Conservation (phyloP, 2,113 vertebrate species). For the Odontophorus gujanensis region DNA sequence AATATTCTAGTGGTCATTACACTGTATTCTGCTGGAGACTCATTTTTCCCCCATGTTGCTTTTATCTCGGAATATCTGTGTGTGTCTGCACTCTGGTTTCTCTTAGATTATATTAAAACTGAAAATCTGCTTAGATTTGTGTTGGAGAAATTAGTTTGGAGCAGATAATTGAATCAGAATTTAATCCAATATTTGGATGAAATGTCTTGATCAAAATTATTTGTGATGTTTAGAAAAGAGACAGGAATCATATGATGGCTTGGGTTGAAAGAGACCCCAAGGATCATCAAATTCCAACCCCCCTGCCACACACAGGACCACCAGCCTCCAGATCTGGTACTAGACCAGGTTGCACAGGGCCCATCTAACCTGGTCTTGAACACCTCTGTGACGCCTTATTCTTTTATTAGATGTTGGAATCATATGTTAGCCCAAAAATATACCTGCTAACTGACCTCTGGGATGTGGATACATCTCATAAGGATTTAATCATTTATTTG, state of each 20-base stretch:
- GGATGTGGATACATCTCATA: background rate
- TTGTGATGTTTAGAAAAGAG: background rate
- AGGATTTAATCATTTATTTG: constrained; percentile 27
- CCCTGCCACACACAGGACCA: too few species aligned
- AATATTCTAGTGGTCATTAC: background rate
- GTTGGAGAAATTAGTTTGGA: background rate
- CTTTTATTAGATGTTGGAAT: background rate
- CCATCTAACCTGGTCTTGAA: too few species aligned
- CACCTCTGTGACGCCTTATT: background rate
- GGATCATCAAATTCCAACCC: too few species aligned
- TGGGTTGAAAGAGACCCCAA: too few species aligned
- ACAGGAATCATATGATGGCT: background rate
- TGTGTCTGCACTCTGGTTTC: background rate
- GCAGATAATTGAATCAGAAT: background rate
- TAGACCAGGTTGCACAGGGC: too few species aligned
- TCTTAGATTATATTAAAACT: background rate
- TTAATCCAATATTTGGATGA: background rate
- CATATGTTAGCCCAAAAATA: background rate
- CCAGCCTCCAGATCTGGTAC: too few species aligned
- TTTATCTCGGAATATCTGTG: background rate
- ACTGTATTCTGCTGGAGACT: background rate
- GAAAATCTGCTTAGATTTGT: background rate
- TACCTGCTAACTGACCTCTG: background rate
- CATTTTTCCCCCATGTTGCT: background rate
- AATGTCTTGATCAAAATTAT: background rate